These are phyloP conservation scores for Pachymerium ferrugineum DNA, from an alignment of 2,888 invertebrate species.

Conservation along the genomic window DNA sequence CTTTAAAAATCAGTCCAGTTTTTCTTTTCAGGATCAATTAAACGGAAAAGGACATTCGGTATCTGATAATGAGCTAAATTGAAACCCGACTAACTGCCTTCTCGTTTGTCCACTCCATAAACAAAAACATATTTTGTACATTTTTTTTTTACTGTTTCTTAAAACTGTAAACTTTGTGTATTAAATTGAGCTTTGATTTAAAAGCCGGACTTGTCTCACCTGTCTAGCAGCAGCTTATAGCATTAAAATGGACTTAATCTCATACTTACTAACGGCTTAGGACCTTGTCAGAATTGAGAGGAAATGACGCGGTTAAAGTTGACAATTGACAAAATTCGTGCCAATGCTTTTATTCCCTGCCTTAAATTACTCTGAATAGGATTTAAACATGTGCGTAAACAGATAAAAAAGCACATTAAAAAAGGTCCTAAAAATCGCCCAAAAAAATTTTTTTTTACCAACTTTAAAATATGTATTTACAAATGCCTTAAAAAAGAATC, in stretches of 20 bases:
- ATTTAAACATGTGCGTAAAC: not conserved
- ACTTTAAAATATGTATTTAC: too few species aligned
- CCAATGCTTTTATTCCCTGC: not conserved
- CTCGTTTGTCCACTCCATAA: too few species aligned
- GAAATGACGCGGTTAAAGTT: constrained; percentile 27
- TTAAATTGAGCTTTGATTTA: constrained; percentile 15
- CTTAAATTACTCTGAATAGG: not conserved
- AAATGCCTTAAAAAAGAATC: too few species aligned
- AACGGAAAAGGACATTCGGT: not conserved
- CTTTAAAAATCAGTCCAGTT: not conserved
- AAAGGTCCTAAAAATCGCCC: not conserved
- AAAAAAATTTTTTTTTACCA: too few species aligned
- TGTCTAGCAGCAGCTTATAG: constrained; percentile 17
- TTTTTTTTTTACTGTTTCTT: not conserved
- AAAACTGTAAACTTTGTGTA: not conserved
- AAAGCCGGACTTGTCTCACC: constrained; percentile 22
- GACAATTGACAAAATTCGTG: constrained; percentile 19
- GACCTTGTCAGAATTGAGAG: constrained; percentile 24
- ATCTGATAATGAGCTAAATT: too few species aligned
- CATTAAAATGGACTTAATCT: constrained; percentile 27
- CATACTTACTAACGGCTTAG: constrained; percentile 19
- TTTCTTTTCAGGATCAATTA: not conserved
- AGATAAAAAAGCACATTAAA: not conserved
- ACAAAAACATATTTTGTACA: too few species aligned
- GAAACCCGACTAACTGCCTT: too few species aligned